phyloP scores from a whole-genome alignment of 2,797 vertebrate species.

The Eospalax fontanierii region DNA sequence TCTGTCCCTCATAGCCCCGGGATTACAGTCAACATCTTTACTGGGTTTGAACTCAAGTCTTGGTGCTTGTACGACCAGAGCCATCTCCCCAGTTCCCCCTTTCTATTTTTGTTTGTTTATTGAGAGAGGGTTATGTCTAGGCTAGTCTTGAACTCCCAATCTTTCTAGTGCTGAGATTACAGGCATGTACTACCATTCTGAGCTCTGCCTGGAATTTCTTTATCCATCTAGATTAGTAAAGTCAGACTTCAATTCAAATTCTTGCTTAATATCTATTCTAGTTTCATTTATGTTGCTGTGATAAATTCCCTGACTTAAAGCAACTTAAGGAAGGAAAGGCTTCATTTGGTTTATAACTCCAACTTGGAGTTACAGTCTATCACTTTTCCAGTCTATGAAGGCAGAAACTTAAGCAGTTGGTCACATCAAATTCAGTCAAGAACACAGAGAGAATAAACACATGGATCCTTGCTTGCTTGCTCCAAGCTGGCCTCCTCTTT shows the following conservation, averaged over 20 bases:
- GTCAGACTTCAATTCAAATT: neutral
- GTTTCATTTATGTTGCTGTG: neutral
- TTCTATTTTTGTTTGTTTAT: neutral
- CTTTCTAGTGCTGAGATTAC: neutral
- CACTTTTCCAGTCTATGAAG: neutral
- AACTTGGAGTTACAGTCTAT: neutral
- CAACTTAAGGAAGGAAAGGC: neutral
- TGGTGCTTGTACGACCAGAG: neutral
- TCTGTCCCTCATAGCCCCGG: neutral
- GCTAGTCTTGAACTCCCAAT: neutral
- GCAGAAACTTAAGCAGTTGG: neutral
- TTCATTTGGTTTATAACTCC: neutral
- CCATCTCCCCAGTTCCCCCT: neutral
- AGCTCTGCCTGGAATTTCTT: neutral
- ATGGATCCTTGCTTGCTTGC: neutral
- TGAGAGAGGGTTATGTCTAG: neutral
- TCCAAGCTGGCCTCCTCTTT: neutral
- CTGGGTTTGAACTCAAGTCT: neutral
- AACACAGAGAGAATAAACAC: neutral
- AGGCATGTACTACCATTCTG: neutral
- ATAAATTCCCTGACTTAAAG: neutral
- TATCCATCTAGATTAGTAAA: constrained; percentile 37
- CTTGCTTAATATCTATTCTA: neutral
- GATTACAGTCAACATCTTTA: neutral
- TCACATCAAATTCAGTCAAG: neutral